Base-by-base conservation (phyloP, 2,888 invertebrate genomes). In the Embidobia sp. region DNA sequence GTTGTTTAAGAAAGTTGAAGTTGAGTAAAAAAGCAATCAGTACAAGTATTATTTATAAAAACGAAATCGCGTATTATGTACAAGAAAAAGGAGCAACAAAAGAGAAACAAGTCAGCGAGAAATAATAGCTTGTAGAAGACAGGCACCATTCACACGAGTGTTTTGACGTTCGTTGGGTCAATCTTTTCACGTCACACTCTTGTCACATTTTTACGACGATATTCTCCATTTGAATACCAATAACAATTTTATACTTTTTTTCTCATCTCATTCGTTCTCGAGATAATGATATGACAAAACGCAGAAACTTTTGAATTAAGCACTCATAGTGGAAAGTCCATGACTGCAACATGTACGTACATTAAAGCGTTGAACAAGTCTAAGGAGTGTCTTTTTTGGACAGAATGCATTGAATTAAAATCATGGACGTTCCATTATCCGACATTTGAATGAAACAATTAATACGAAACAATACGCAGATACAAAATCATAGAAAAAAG, bases 151-250 rank as follows among this genome's bases (percentile, higher is more conserved):
- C 85, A 75, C 40, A 63, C 79, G 57, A 67, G 57, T 74, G 59
- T 46, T 27, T 48, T 40, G 64, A 75, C 77, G 72, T 61, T 64
- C 59, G 2, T 37, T 67, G 72, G 77, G 48, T 70, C 42, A 61
- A 53, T 67, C 70, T 77, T 79, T 79, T 66, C 77, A 80, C 84
- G 83, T 77, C 84, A 81, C 82, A 81, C 81, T 81, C 81, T 82
- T 57, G 11, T 57, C 46, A 84, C 80, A 80, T 79, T 76, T 80
- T 79, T 82, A 79, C 55, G 77, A 77, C 81, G 83, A 84, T 78
- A 84, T 85, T 83, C 85, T 88, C 88, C 89, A 89, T 89, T 89
- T 89, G 89, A 89, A 89, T 89, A 89, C 89, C 89, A 89, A 89
- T 89, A 89, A 88, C 87, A 80, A 27, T 81, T 77, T 81, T 79